Evolutionary conservation across 1,140 invertebrate species (phyloP).

Genomic region (Meloidogyne floridensis): DNA sequence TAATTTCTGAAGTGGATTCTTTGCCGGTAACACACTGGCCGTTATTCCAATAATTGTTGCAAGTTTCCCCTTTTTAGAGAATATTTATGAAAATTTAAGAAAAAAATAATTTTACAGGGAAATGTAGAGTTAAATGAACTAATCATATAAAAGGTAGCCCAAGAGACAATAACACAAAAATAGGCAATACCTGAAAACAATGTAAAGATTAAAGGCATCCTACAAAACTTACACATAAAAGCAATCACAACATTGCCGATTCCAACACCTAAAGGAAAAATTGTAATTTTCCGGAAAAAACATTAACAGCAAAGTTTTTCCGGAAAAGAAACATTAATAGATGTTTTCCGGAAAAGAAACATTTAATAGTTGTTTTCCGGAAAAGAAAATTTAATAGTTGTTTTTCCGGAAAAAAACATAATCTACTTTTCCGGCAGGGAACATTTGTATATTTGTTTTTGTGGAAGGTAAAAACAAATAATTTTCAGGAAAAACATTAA

Average conservation of each 20-base stretch:
- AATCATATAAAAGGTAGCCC: constrained; percentile 89
- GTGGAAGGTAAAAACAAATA: no score
- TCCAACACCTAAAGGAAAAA: constrained; percentile 54
- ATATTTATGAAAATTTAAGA: neutral
- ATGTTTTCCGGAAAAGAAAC: no score
- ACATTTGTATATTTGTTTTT: neutral
- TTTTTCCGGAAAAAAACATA: no score
- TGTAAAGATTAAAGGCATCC: neutral
- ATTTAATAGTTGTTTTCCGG: no score
- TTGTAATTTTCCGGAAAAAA: neutral
- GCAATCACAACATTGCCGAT: constrained; percentile 65
- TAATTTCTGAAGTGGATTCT: constrained; percentile 43
- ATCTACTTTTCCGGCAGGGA: neutral
- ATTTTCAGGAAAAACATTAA: neutral
- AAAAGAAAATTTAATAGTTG: neutral
- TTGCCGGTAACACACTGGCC: constrained; percentile 55
- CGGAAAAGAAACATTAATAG: no score
- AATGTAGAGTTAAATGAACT: constrained; percentile 81
- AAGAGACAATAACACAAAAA: constrained; percentile 91
- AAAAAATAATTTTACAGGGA: constrained; percentile 73
- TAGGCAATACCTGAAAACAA: constrained; percentile 75
- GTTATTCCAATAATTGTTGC: constrained; percentile 76
- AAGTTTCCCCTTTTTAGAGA: constrained; percentile 72
- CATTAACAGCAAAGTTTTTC: constrained; percentile 23
- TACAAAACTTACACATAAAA: constrained; percentile 58